Conservation (phyloP, 2,113 vertebrate species). For the Eudyptes chrysolophus region DNA sequence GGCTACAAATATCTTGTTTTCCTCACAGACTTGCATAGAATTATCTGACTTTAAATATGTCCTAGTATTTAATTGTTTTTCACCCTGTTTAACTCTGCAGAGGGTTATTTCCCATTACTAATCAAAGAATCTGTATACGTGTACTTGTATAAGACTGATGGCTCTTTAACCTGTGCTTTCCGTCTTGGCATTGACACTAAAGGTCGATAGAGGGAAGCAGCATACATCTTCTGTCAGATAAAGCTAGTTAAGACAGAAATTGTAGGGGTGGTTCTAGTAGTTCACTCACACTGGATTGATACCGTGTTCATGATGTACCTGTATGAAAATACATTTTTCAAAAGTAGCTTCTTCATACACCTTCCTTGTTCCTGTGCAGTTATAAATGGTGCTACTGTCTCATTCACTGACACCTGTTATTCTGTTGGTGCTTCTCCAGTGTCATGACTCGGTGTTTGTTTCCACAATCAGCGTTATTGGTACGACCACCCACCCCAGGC, state of each 20-base stretch:
- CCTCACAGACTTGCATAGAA: neutral
- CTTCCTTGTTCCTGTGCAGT: neutral
- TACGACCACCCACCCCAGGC: neutral
- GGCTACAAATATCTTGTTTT: neutral
- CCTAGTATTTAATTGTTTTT: neutral
- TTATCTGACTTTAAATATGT: neutral
- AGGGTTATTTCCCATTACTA: neutral
- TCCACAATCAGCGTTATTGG: fast-evolving
- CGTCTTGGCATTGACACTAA: neutral
- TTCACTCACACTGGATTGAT: fast-evolving
- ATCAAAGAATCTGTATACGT: neutral
- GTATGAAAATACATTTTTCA: neutral
- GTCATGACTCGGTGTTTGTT: neutral
- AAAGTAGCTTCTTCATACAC: neutral
- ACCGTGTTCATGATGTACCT: fast-evolving
- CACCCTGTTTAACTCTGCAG: neutral
- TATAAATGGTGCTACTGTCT: neutral
- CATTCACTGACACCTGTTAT: fast-evolving
- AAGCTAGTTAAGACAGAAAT: neutral
- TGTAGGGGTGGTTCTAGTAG: neutral
- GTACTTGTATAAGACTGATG: neutral
- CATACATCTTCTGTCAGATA: neutral
- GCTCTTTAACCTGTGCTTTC: neutral
- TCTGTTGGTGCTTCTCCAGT: neutral
- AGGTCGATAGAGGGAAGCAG: constrained; percentile 6